Evolutionary conservation across 1,140 invertebrate genomes (phyloP).

Genomic region (Pristionchus pacificus): DNA sequence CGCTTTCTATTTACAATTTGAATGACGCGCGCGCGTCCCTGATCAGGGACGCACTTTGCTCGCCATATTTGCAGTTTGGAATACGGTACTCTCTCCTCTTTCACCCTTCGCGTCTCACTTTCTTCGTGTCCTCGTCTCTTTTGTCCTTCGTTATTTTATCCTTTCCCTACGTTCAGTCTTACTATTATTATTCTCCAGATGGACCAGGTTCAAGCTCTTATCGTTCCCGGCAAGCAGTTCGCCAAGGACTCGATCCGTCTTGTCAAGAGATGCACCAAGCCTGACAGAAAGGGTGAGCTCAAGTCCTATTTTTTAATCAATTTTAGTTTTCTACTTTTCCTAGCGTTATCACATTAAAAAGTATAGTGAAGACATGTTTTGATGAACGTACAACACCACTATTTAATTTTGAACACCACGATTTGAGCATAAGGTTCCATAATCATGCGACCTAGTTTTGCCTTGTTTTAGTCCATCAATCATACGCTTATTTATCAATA

Average conservation of each 20-base stretch:
- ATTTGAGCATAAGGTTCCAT: slow-evolving; percentile 34
- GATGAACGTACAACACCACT: slow-evolving; percentile 7
- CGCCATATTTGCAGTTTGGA: too few species aligned
- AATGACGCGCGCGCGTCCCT: too few species aligned
- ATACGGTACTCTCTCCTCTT: too few species aligned
- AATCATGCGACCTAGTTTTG: not conserved
- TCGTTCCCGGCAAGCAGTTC: slow-evolving; percentile 91
- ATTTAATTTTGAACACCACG: slow-evolving; percentile 21
- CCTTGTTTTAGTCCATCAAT: not conserved
- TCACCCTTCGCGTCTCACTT: too few species aligned
- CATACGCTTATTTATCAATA: not conserved
- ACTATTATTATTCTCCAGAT: slow-evolving; percentile 62
- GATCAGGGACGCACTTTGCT: too few species aligned
- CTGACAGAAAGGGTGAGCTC: slow-evolving; percentile 85
- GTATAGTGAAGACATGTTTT: too few species aligned
- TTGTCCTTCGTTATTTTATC: not conserved
- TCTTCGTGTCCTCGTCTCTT: not conserved
- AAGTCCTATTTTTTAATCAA: not conserved
- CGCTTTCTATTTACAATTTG: too few species aligned
- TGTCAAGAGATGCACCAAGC: slow-evolving; percentile 98
- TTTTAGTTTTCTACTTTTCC: slow-evolving; percentile 1
- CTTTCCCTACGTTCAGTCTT: slow-evolving; percentile 8
- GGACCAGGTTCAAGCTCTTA: slow-evolving; percentile 92
- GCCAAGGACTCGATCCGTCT: slow-evolving; percentile 89
- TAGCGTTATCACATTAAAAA: not conserved